phyloP scores from a whole-genome alignment of 2,113 vertebrate genomes.

The Ictidomys tridecemlineatus region DNA sequence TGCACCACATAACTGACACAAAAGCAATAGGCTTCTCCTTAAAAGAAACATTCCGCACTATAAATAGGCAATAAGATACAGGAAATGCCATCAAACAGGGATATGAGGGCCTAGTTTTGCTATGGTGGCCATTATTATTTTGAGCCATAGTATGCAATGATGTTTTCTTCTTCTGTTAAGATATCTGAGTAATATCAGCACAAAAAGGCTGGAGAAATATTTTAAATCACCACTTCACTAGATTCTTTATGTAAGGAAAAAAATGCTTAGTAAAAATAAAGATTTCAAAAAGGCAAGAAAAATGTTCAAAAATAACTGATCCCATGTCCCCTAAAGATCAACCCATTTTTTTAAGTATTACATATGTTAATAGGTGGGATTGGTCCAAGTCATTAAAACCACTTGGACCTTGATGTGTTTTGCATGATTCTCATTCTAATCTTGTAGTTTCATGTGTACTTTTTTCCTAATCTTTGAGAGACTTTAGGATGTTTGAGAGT shows the following conservation, averaged over 20 bases:
- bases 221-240: conserved; percentile 59
- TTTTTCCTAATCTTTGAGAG: not conserved
- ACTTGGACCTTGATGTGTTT: not conserved
- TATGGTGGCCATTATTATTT: conserved; percentile 70
- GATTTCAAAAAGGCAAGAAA: conserved; percentile 38
- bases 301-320: not conserved
- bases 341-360: not conserved
- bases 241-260: conserved; percentile 28
- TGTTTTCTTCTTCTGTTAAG: conserved; percentile 70
- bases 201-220: conserved; percentile 60
- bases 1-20: conserved; percentile 54
- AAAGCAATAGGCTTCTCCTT: conserved; percentile 55
- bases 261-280: not conserved
- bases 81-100: conserved; percentile 60
- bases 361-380: not conserved
- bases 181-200: conserved; percentile 61
- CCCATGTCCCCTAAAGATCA: not conserved
- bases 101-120: conserved; percentile 52
- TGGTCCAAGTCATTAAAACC: not conserved
- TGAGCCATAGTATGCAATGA: conserved; percentile 56
- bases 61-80: conserved; percentile 70
- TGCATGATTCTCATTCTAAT: not conserved
- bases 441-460: not conserved
- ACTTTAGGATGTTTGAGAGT: not conserved
- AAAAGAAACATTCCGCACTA: conserved; percentile 57